These are phyloP conservation scores for Puntigrus tetrazona DNA, from an alignment of 2,113 vertebrate species.

Conservation along the genomic window DNA sequence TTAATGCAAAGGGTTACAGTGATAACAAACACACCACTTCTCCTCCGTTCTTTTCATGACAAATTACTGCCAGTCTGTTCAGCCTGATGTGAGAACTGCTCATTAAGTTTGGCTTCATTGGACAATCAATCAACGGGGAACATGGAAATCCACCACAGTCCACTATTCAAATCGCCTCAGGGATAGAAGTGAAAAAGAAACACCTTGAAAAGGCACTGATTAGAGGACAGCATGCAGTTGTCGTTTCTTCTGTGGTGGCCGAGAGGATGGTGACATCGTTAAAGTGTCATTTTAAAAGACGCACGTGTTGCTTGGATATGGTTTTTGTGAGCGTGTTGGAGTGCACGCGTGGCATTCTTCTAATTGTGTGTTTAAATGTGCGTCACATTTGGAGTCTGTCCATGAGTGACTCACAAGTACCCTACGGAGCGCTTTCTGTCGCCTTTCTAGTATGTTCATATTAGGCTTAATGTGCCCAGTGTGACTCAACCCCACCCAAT, in stretches of 20 bases:
- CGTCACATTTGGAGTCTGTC: constrained; percentile 4
- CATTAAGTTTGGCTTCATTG: constrained; percentile 76
- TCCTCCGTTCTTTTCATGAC: constrained; percentile 63
- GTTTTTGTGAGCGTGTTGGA: constrained; percentile 3
- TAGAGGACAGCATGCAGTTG: constrained; percentile 9
- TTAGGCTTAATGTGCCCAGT: neutral
- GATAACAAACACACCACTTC: neutral
- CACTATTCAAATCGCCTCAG: constrained; percentile 63
- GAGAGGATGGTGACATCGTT: constrained; percentile 19
- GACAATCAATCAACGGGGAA: constrained; percentile 71
- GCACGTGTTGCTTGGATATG: constrained; percentile 17
- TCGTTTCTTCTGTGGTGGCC: neutral
- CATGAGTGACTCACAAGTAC: constrained; percentile 34
- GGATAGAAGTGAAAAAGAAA: constrained; percentile 57
- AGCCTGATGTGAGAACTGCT: constrained; percentile 66
- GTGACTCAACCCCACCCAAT: neutral
- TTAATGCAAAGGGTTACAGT: neutral
- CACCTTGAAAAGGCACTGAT: constrained; percentile 25
- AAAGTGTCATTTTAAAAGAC: constrained; percentile 33
- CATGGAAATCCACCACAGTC: constrained; percentile 55
- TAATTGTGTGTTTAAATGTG: constrained; percentile 27
- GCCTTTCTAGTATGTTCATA: neutral
- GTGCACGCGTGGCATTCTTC: neutral
- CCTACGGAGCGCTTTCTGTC: neutral
- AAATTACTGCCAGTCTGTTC: constrained; percentile 61